Conservation (phyloP, 2,888 invertebrate species). For the Brassicogethes aeneus region DNA sequence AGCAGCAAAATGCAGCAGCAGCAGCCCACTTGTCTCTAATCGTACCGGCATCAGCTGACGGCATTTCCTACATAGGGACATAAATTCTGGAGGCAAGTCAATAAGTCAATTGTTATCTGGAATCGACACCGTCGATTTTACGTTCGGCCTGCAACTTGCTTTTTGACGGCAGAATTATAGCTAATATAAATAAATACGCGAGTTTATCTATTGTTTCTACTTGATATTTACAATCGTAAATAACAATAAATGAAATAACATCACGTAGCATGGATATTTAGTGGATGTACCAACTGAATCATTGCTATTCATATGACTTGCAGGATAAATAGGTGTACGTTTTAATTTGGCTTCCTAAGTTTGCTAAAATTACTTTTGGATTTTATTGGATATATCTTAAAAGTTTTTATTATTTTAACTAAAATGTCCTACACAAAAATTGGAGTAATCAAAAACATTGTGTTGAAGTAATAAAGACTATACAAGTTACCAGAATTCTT, state of each 20-base stretch:
- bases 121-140: conserved; percentile 20
- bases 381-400: too few relatives aligned
- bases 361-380: too few relatives aligned
- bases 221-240: too few relatives aligned
- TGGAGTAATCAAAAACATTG: too few relatives aligned
- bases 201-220: neutral
- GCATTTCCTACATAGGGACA: conserved; percentile 27
- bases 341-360: too few relatives aligned
- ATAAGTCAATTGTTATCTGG: conserved; percentile 32
- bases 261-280: neutral
- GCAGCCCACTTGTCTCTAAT: conserved; percentile 11
- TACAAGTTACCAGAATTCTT: too few relatives aligned
- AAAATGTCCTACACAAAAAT: too few relatives aligned
- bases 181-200: conserved; percentile 6
- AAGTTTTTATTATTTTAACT: too few relatives aligned
- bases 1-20: too few relatives aligned
- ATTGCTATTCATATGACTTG: too few relatives aligned
- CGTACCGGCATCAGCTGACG: conserved; percentile 29
- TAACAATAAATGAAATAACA: neutral
- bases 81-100: conserved; percentile 25
- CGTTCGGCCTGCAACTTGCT: conserved; percentile 7
- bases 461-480: too few relatives aligned
- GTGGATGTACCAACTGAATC: neutral
- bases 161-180: conserved; percentile 8
- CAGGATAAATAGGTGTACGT: too few relatives aligned